Conservation (phyloP, 2,888 invertebrate genomes). For the Augochlorella aurata region DNA sequence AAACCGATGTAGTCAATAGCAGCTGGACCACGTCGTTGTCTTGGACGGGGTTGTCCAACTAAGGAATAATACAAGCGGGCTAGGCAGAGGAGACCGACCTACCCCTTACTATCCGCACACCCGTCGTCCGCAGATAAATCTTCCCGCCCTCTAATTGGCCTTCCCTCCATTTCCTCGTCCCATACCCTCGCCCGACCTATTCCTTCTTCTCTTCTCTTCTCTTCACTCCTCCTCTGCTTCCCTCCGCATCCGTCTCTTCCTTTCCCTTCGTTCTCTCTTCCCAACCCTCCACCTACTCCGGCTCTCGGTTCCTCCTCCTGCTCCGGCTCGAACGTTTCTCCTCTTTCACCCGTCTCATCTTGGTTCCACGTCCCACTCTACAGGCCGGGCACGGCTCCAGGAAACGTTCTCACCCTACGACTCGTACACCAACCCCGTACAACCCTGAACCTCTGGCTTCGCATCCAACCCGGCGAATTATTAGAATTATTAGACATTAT, state of each 20-base stretch:
- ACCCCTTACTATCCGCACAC: slow-evolving; percentile 79
- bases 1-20: slow-evolving; percentile 72
- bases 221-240: slow-evolving; percentile 56
- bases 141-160: slow-evolving; percentile 82
- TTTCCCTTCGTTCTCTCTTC: slow-evolving; percentile 38
- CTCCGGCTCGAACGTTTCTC: slow-evolving; percentile 27
- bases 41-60: slow-evolving; percentile 75
- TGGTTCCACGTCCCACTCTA: slow-evolving; percentile 58
- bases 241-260: slow-evolving; percentile 58
- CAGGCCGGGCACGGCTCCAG: slow-evolving; percentile 77
- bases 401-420: slow-evolving; percentile 71
- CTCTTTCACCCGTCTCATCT: slow-evolving; percentile 67
- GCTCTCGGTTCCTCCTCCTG: slow-evolving; percentile 42
- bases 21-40: slow-evolving; percentile 77
- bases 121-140: slow-evolving; percentile 82
- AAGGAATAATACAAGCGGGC: slow-evolving; percentile 79
- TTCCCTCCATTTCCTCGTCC: slow-evolving; percentile 80
- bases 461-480: slow-evolving; percentile 74
- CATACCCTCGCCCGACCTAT: slow-evolving; percentile 72
- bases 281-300: slow-evolving; percentile 18
- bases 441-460: slow-evolving; percentile 49
- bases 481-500: slow-evolving; percentile 81
- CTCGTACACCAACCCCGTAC: slow-evolving; percentile 38
- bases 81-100: slow-evolving; percentile 71
- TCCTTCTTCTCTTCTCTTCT: slow-evolving; percentile 70